Conservation (phyloP, 1,140 invertebrate species). For the Diorhabda sublineata region DNA sequence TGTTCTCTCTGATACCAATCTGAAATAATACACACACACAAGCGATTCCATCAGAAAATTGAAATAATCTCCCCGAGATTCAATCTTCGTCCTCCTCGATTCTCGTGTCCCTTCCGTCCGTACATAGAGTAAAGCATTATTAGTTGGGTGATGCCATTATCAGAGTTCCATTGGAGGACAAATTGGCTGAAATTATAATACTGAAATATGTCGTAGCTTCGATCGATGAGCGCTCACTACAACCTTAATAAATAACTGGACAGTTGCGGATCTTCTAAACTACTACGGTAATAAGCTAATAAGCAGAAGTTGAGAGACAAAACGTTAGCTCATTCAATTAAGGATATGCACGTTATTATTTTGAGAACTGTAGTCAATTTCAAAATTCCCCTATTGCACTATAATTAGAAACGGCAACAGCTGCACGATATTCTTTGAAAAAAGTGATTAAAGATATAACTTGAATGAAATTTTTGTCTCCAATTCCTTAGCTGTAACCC, state of each 20-base stretch:
- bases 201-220: neutral
- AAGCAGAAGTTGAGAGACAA: neutral
- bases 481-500: too few relatives aligned
- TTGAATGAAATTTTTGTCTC: too few relatives aligned
- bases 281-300: neutral
- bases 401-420: too few relatives aligned
- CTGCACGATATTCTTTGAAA: too few relatives aligned
- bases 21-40: constrained; percentile 2
- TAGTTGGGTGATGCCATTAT: constrained; percentile 34
- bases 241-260: constrained; percentile 32
- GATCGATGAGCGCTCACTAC: constrained; percentile 21
- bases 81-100: neutral
- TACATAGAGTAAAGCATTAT: constrained; percentile 21
- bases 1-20: constrained; percentile 1
- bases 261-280: constrained; percentile 21
- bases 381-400: too few relatives aligned
- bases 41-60: constrained; percentile 2
- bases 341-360: too few relatives aligned
- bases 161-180: constrained; percentile 25
- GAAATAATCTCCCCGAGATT: neutral
- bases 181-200: constrained; percentile 34
- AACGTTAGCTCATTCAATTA: neutral
- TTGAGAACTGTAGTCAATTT: too few relatives aligned
- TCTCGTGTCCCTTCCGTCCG: neutral
- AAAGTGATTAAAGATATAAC: too few relatives aligned